A percentile compares a stretch with the other conserved stretches of the same genome.
phyloP scores from a whole-genome alignment of 2,888 invertebrate genomes.

The Subacronicta megacephala region DNA sequence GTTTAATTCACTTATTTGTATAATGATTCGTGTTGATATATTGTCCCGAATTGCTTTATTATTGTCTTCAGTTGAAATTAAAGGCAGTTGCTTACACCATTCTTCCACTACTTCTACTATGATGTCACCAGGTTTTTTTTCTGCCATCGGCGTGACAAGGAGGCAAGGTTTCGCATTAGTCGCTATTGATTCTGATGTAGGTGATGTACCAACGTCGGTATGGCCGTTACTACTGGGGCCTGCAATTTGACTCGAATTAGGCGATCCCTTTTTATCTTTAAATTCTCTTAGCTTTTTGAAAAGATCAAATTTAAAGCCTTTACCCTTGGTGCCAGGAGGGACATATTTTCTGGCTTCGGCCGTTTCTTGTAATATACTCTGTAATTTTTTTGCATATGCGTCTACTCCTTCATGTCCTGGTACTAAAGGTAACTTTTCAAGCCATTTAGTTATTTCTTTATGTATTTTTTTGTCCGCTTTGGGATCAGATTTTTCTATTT shows the following conservation, averaged over 20 bases:
- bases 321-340: constrained; percentile 30
- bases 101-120: constrained; percentile 68
- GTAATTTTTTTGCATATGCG: constrained; percentile 61
- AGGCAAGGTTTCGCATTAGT: constrained; percentile 39
- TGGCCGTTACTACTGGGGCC: constrained; percentile 51
- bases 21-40: constrained; percentile 68
- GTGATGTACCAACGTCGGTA: constrained; percentile 11
- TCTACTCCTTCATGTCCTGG: constrained; percentile 53
- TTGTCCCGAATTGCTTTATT: constrained; percentile 63
- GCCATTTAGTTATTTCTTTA: constrained; percentile 72
- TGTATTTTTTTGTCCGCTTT: constrained; percentile 62
- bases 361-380: constrained; percentile 63
- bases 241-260: constrained; percentile 51
- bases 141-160: constrained; percentile 16
- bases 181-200: constrained; percentile 28
- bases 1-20: constrained; percentile 73
- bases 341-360: constrained; percentile 64
- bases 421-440: constrained; percentile 67
- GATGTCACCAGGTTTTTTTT: constrained; percentile 66
- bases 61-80: constrained; percentile 52
- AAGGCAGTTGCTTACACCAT: constrained; percentile 73
- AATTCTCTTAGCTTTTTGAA: constrained; percentile 32
- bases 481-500: constrained; percentile 65
- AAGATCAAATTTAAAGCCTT: constrained; percentile 49
- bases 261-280: constrained; percentile 15